Base-by-base conservation (phyloP, 2,797 vertebrate genomes). In the Microchirus variegatus region DNA sequence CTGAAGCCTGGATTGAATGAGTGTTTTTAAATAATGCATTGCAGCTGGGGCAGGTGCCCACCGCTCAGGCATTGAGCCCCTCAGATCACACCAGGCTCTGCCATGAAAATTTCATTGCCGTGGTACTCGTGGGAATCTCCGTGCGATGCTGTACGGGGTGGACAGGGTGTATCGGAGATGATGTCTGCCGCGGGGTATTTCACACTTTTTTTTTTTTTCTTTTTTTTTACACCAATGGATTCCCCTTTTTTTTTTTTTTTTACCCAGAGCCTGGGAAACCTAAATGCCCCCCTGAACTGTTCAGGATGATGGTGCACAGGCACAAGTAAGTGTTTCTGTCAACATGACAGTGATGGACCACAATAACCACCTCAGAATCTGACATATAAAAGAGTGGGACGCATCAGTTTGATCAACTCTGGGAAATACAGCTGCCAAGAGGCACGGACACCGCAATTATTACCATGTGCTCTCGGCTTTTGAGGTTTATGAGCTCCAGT, bases 21-120 rank as follows among this genome's bases (percentile, higher is more conserved):
- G 81, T 83, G 83, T 85, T 87, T 90, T 86, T 89, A 90, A 91
- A 91, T 90, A 89, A 90, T 91, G 85, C 76, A 91, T 87, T 14
- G 75, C 66, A 71, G 77, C 59, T 61, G 53, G 84, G 82, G 84
- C 83, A 86, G 87, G 78, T 86, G 85, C 84, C 85, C 87, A 85
- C 89, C 74, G 74, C 82, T 53, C 18, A 78, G 76, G 81, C 79
- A 73, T 31, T 66, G 79, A 85, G 77, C 75, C 87, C 86, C 83
- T 91, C 76, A 86, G 87, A 90, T 90, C 87, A 75, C 87, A 72
- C 80, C 64, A 16, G 81, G 73, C 75, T 74, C 66, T 50, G 67
- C 78, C 84, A 87, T 88, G 85, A 91, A 90, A 83, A 69, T 92
- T 87, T 87, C 79, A 90, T 88, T 42, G 82, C 70, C 1, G 56